Evolutionary conservation across 1,140 invertebrate species (phyloP), one percentile per base, ranked within the genome.

Genomic region (Oryzaephilus surinamensis): DNA sequence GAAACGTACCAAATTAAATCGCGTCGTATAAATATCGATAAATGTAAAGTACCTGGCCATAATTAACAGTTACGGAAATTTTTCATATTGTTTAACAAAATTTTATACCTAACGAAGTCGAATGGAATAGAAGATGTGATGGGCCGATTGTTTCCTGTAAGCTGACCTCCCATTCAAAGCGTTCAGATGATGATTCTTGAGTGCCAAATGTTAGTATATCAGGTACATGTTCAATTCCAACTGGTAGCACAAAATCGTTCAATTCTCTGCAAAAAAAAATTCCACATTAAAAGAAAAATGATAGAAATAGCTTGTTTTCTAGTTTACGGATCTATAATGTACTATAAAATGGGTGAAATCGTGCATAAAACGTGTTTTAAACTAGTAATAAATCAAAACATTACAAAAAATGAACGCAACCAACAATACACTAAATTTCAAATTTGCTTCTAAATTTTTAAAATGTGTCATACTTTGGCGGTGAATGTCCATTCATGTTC

Each of bases 1-100:
- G 77, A 94, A 60, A 86, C 90, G 56, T 87, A 95, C 90, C 91
- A 95, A 46, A 95, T 87, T 2, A 97, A 71, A 63, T 96, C 91
- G 43, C 90, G 68, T 27, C 88, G 63, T 33, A 96, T 69, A 58
- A 92, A 96, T 36, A 96, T 66, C 21, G 81, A 78, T 24, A 94
- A 60, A 63, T 93, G 87, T 17, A 96, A 68, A 29, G 86, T 89
- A 11, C 92, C 92, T 73, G 13, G 11, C 14, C 10, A 28, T 11
- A 31, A 3, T 20, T 12, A 15, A 3, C 18, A 3, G 5, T 14
- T 4, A 8, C 10, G 17, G 3, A 49, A 33, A 55, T 63, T 7
- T 51, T 60, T 24, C 59, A 18, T 35, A 27, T 34, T 36, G 21
- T 14, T 8, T 28, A 38, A 27, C n/a, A 16, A 14, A 27, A 32